Base-by-base conservation (phyloP, 1,140 invertebrate genomes). In the Drosophila gunungcola region DNA sequence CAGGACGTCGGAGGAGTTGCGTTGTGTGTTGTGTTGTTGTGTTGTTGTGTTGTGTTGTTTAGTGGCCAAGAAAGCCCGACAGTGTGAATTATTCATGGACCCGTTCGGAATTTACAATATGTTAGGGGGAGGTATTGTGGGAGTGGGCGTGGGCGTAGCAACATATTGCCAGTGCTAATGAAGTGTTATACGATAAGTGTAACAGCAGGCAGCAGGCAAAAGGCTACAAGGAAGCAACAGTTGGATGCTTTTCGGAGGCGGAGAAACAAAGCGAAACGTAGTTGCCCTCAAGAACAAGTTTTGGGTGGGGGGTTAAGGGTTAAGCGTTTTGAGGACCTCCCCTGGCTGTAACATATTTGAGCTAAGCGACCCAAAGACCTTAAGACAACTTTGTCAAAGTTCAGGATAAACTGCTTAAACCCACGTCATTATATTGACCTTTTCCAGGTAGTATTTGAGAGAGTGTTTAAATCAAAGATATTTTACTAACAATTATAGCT, bases 121-220 rank as follows among this genome's bases (percentile, higher is more conserved):
- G 80, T 62, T 72, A 49, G 39, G 21, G 32, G 34, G 36, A n/a
- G 13, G 27, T 13, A 32, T 29, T 34, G 38, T 45, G 12, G 27
- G 32, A 12, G 29, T 41, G 7, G 52, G 52, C 64, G 82, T 85
- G 74, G 82, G 78, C 43, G 82, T 39, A 72, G 61, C 45, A 88
- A 67, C 83, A 85, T 88, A 88, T 86, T 85, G 83, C 73, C 39
- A 58, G 49, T 34, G 62, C 64, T 81, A 88, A 86, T 85, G 64
- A 85, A 82, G 83, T 88, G 82, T 75, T 82, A 82, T 56, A 78
- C 69, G 60, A 80, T 84, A 86, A 84, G 81, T 84, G 80, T 85
- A 80, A 85, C 80, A 85, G 72, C 81, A 67, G 82, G 68, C 81
- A 85, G 65, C 80, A 56, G 67, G 69, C 80, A 80, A 65, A 60